phyloP scores from a whole-genome alignment of 2,888 invertebrate genomes.

The Caenorhabditis virilis region DNA sequence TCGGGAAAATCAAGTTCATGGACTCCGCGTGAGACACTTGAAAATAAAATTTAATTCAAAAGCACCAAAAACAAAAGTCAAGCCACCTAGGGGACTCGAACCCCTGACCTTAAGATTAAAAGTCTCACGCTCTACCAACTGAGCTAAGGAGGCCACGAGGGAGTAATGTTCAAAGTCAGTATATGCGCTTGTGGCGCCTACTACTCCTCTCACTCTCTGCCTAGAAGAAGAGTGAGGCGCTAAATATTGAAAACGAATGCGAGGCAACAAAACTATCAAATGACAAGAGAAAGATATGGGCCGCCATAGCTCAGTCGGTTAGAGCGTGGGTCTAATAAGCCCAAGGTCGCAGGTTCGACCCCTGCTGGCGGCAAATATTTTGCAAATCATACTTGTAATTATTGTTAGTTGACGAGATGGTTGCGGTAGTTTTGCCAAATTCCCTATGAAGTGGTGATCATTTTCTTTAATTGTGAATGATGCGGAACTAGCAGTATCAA shows the following conservation, averaged over 20 bases:
- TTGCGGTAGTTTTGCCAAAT: no score
- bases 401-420: no score
- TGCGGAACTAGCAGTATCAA: no score
- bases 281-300: not conserved
- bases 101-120: constrained; percentile 58
- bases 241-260: no score
- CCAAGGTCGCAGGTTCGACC: constrained; percentile 64
- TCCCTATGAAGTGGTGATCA: no score
- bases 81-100: constrained; percentile 56
- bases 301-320: constrained; percentile 66
- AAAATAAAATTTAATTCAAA: constrained; percentile 1
- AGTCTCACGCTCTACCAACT: constrained; percentile 64
- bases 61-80: constrained; percentile 14
- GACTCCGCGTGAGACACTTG: constrained; percentile 33
- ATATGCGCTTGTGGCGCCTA: no score
- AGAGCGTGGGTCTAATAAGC: constrained; percentile 67
- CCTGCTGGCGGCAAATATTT: constrained; percentile 60
- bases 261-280: not conserved
- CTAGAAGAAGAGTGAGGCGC: no score
- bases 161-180: no score
- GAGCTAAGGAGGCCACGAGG: constrained; percentile 48
- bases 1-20: constrained; percentile 27
- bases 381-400: no score
- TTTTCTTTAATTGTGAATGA: no score
- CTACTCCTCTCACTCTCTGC: no score